Evolutionary conservation across 2,888 invertebrate species (phyloP).

Genomic region (Agrotis puta): DNA sequence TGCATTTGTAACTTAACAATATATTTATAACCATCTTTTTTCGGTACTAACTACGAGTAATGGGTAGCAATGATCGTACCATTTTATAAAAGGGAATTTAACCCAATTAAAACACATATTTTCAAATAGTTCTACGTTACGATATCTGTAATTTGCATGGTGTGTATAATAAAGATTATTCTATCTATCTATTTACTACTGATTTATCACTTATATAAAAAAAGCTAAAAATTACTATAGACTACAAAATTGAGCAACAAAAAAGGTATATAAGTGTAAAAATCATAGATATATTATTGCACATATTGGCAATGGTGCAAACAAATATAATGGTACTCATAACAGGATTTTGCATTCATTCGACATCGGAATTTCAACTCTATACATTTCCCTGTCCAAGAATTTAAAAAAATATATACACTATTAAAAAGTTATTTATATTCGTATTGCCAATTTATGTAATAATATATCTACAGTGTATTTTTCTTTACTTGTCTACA

Average conservation of each 20-base stretch:
- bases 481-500: constrained; percentile 11
- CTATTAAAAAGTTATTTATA: not conserved
- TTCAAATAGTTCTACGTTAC: too few relatives aligned
- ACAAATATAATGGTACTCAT: too few relatives aligned
- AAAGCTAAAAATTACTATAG: constrained; percentile 4
- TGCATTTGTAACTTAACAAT: not conserved
- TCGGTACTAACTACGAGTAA: not conserved
- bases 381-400: too few relatives aligned
- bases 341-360: too few relatives aligned
- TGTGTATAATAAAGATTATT: too few relatives aligned
- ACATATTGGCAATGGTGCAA: constrained; percentile 22
- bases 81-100: constrained; percentile 5
- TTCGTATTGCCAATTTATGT: constrained; percentile 40
- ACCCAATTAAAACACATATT: not conserved
- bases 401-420: not conserved
- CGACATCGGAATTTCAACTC: too few relatives aligned
- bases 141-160: too few relatives aligned
- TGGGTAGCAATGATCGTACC: not conserved
- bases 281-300: constrained; percentile 14
- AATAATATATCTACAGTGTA: constrained; percentile 28
- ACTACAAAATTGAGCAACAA: constrained; percentile 25
- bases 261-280: constrained; percentile 15
- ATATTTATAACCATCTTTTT: not conserved
- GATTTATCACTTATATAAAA: not conserved
- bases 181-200: not conserved